Conservation (phyloP, 2,113 vertebrate genomes). For the Suncus etruscus region DNA sequence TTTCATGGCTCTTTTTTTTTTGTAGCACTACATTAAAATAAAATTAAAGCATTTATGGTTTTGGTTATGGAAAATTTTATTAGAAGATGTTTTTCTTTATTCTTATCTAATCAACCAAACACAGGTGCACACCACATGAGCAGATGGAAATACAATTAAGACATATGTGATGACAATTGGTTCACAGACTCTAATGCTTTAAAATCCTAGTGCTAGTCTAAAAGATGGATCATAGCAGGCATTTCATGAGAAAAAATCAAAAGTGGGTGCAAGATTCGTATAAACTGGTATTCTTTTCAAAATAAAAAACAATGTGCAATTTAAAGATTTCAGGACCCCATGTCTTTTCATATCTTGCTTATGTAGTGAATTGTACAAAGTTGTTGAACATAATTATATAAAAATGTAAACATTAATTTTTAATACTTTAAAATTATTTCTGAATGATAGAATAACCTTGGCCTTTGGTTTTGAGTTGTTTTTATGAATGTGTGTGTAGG, state of each 20-base stretch:
- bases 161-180: conserved; percentile 61
- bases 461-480: too few relatives aligned
- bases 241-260: not conserved
- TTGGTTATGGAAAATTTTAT: not conserved
- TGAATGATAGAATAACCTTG: not conserved
- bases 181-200: not conserved
- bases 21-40: not conserved
- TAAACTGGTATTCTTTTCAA: not conserved
- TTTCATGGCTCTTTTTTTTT: not conserved
- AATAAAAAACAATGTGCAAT: not conserved
- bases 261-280: not conserved
- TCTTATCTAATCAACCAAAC: conserved; percentile 4
- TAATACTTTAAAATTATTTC: not conserved
- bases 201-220: not conserved
- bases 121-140: conserved; percentile 49
- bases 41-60: not conserved
- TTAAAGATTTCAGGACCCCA: not conserved
- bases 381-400: not conserved
- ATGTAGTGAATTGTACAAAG: not conserved
- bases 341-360: not conserved
- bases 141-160: conserved; percentile 59
- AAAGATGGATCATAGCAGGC: conserved; percentile 13
- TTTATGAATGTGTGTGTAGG: too few relatives aligned
- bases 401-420: not conserved
- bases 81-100: not conserved